Conservation (phyloP, 2,113 vertebrate species). For the Rhegmatorhina hoffmannsi region DNA sequence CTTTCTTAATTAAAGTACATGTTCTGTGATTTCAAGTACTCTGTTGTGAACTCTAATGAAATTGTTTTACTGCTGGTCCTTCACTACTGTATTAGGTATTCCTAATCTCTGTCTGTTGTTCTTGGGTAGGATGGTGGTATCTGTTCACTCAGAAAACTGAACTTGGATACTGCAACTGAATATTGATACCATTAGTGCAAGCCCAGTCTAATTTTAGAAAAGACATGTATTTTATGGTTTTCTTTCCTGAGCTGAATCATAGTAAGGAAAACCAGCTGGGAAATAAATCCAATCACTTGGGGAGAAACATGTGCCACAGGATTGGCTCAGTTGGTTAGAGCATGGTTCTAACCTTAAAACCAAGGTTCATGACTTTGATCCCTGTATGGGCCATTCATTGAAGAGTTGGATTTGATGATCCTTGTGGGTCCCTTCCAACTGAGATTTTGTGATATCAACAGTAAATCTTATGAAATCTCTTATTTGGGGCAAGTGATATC, state of each 20-base stretch:
- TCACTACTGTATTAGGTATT: neutral
- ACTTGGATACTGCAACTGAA: neutral
- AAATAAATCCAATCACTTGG: neutral
- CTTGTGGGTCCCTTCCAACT: neutral
- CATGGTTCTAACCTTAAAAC: neutral
- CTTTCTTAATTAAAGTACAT: neutral
- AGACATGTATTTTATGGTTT: neutral
- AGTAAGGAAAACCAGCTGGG: neutral
- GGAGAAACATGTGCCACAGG: neutral
- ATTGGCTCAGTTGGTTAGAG: neutral
- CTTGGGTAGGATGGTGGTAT: neutral
- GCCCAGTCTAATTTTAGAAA: neutral
- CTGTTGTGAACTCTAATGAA: neutral
- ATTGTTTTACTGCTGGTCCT: neutral
- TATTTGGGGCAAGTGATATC: neutral
- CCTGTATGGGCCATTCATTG: neutral
- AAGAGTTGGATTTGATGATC: neutral
- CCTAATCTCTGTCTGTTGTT: neutral
- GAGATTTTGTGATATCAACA: neutral
- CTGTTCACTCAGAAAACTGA: neutral
- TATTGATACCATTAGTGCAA: neutral
- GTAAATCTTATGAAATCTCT: neutral
- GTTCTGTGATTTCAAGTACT: neutral
- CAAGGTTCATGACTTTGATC: neutral
- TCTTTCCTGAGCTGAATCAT: neutral